These are phyloP conservation scores for Cantharis flavilabris DNA, from an alignment of 2,888 invertebrate genomes.

Conservation along the genomic window DNA sequence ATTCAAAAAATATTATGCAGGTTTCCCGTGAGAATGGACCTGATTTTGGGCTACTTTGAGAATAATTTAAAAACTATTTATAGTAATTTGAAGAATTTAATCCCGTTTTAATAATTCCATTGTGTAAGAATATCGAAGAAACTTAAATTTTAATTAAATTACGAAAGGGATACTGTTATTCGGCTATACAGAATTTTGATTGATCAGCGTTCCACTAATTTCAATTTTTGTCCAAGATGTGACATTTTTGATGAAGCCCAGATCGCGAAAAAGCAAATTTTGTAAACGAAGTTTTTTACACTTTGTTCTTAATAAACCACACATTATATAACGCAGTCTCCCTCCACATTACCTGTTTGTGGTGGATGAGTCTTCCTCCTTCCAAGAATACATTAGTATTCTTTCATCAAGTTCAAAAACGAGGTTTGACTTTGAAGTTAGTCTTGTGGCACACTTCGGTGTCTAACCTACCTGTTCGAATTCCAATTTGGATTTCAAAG, in stretches of 20 bases:
- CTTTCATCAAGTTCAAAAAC: conserved; percentile 39
- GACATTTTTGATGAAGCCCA: neutral
- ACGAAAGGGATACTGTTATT: neutral
- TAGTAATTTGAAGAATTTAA: neutral
- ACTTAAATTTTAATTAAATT: neutral
- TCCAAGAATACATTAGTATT: conserved; percentile 38
- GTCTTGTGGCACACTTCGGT: conserved; percentile 36
- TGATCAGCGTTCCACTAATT: neutral
- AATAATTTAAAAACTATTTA: neutral
- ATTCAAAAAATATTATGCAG: neutral
- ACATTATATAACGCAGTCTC: conserved; percentile 13
- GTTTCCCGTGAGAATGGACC: neutral
- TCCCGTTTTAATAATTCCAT: neutral
- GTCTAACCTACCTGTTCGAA: conserved; percentile 1
- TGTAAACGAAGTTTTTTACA: neutral
- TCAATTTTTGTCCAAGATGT: neutral
- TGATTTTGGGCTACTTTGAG: neutral
- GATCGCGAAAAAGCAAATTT: neutral
- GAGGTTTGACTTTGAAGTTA: conserved; percentile 29
- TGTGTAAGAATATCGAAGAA: neutral
- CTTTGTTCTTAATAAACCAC: neutral
- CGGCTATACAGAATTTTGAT: neutral
- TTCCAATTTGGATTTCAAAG: neutral
- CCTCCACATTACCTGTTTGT: conserved; percentile 32
- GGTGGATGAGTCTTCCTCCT: conserved; percentile 35